Conservation (phyloP, 2,797 vertebrate species). For the Pipistrellus pipistrellus region DNA sequence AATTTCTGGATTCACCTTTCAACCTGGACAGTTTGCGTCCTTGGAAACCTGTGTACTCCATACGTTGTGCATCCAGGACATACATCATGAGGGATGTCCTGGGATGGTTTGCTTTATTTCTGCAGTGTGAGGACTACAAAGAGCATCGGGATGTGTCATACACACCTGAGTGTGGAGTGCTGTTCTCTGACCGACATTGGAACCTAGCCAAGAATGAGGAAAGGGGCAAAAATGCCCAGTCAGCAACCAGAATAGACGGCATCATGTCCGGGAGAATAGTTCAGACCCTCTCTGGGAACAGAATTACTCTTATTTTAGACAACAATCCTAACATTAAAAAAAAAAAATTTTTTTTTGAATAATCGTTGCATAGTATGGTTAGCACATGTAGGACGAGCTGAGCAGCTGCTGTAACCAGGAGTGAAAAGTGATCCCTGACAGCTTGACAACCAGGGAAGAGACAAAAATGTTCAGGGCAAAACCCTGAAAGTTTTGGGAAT, state of each 20-base stretch:
- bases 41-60: background rate
- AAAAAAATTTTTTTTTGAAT: background rate
- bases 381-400: background rate
- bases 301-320: slow-evolving; percentile 26
- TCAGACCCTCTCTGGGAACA: background rate
- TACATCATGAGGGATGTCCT: background rate
- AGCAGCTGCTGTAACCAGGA: background rate
- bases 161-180: background rate
- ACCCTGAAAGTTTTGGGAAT: background rate
- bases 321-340: background rate
- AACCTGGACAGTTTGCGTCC: background rate
- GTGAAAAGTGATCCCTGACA: slow-evolving; percentile 5
- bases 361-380: background rate
- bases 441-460: background rate
- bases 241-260: background rate
- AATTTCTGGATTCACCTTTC: slow-evolving; percentile 21
- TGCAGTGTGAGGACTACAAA: background rate
- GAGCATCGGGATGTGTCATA: background rate
- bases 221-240: background rate
- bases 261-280: background rate
- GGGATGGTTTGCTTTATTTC: background rate
- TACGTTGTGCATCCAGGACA: background rate
- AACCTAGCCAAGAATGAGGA: slow-evolving; percentile 6
- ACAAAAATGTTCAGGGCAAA: background rate
- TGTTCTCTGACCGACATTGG: background rate